Evolutionary conservation across 35 echinoderm and acorn worm species (phyloP), one percentile per base, ranked within the genome.

Genomic region (Ophiothrix spiculata): DNA sequence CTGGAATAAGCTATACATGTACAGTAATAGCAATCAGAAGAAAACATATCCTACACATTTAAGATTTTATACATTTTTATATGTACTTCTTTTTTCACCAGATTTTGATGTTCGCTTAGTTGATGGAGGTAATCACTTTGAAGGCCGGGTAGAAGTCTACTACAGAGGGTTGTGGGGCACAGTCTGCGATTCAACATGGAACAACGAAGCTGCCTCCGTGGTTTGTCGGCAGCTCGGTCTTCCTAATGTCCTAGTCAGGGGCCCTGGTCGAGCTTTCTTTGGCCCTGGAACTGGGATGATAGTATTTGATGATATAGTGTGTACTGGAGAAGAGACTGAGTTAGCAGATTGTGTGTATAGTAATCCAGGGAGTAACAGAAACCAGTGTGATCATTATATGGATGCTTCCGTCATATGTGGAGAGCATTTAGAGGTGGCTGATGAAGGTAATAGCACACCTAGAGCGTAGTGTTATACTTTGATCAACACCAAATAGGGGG

Each of bases 111-210:
- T 80, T 8, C 79, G 79, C 32, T 42, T 80, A 28, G 79, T 80
- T 25, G 79, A 46, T 32, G 79, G 79, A 19, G n/a, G 42, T 21
- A n/a, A 31, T 31, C 21, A 40, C 3, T 42, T 25, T 40, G 79
- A 80, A 42, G 79, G 79, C 33, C 36, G 79, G 2, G 79, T 80
- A 29, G 79, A 80, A 41, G 39, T 80, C 36, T 80, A 32, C 39
- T 29, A 31, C 38, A 80, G 42, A 11, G 42, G 42, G 29, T 23
- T 19, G 38, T 80, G 79, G 79, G 79, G 79, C 0, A 80, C 79
- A 39, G 38, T 80, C 0, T 80, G 79, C 32, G 79, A 80, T 46
- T 6, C 29, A 0, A 39, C 29, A 0, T 80, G 79, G 79, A 40
- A 80, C 31, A 23, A 35, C 15, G 0, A 38, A 1, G 79, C 79